Base-by-base conservation (phyloP, 2,113 vertebrate genomes). In the Urocynchramus pylzowi region DNA sequence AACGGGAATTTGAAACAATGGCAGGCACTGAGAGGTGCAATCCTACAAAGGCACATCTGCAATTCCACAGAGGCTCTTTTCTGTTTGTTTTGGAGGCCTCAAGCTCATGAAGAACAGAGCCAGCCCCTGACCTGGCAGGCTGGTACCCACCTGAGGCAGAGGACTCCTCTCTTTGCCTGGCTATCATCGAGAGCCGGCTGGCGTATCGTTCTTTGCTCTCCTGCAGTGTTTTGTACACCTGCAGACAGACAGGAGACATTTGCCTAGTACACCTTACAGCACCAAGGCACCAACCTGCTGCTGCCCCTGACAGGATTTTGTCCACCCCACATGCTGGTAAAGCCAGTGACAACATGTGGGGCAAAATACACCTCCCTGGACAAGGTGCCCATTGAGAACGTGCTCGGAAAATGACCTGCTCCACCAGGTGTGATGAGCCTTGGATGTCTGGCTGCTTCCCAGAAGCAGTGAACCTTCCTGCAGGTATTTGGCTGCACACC, bases 81-180 rank as follows among this genome's bases (percentile, higher is more conserved):
- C 63, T 7, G 3, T 49, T 28, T 42, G 42, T 33, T 76, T 49
- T 37, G 42, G 63, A 61, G 71, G 35, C 17, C 79, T 69, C 15
- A 28, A 42, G n/a, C 53, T 60, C 18, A 27, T 2, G 22, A 27
- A 49, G 31, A 37, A 27, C 14, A 49, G 54, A 61, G 28, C 18
- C 31, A 33, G 6, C 1, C 31, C 64, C 30, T 10, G 6, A 16
- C 3, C 9, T 12, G 64, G 24, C 44, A 41, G 54, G 63, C n/a
- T 53, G 61, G 71, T 50, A 84, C 80, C 31, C 64, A 90, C 80
- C 80, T 0, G 71, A 49, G 37, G 68, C 27, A 81, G 76, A 20
- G 49, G 87, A 61, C 3, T 77, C 41, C 1, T 26, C 0, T 56
- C 71, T 7, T 49, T 3, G 56, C 4, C 5, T 24, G 19, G 6